Evolutionary conservation across 1,140 invertebrate genomes (phyloP).

Genomic region (Globodera ellingtonae): DNA sequence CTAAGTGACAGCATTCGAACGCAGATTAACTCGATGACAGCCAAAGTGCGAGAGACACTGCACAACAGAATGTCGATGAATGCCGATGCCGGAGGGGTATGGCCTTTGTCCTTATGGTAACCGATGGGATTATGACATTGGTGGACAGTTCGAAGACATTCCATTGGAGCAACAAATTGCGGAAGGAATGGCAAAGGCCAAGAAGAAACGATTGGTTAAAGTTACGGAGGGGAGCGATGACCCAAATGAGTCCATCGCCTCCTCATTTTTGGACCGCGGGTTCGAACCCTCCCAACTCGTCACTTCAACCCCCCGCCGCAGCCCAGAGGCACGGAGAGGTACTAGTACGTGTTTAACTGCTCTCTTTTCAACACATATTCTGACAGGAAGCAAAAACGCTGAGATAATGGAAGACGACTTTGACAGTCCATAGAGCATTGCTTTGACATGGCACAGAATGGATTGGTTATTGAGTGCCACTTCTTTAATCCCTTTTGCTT

Average conservation of each 20-base stretch:
- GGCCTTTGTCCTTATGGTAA: background rate
- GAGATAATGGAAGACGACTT: background rate
- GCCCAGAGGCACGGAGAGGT: background rate
- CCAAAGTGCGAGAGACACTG: constrained; percentile 9
- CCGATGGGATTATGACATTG: background rate
- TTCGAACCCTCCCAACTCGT: constrained; percentile 13
- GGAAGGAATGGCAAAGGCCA: background rate
- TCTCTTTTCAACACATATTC: too few relatives aligned
- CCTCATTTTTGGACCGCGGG: constrained; percentile 15
- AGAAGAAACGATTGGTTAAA: background rate
- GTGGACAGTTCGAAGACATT: background rate
- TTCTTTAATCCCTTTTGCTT: too few relatives aligned
- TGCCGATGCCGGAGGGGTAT: background rate
- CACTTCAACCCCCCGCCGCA: constrained; percentile 16
- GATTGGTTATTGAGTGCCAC: too few relatives aligned
- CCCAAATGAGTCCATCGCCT: constrained; percentile 5
- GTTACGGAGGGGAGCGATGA: background rate
- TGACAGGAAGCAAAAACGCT: background rate
- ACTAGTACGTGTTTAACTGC: background rate
- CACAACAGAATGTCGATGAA: background rate
- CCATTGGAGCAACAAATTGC: constrained; percentile 17
- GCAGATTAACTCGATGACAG: constrained; percentile 11
- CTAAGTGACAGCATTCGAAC: constrained; percentile 21
- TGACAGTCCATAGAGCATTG: background rate
- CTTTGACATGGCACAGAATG: too few relatives aligned